Evolutionary conservation across 2,888 invertebrate genomes (phyloP).

Genomic region (Agrotis segetum): DNA sequence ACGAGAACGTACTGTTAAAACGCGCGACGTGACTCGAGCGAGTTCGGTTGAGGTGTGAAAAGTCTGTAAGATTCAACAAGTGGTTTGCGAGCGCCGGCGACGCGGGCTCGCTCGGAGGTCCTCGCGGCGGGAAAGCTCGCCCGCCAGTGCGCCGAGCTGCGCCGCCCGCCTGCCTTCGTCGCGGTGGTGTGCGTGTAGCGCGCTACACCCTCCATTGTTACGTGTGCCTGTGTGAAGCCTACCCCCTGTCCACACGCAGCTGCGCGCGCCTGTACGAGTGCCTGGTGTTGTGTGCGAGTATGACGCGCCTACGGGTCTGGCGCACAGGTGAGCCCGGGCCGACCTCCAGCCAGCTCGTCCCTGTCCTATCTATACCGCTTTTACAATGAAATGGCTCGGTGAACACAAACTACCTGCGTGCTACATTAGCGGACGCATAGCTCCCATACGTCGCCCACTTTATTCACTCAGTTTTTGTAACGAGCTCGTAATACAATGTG

Average conservation of each 20-base stretch:
- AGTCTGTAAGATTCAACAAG: slow-evolving; percentile 87
- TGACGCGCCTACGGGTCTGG: slow-evolving; percentile 87
- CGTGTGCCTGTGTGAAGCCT: slow-evolving; percentile 55
- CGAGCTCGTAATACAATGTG: slow-evolving; percentile 48
- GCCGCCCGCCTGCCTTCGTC: slow-evolving; percentile 66
- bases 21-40: slow-evolving; percentile 78
- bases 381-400: slow-evolving; percentile 85
- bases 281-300: slow-evolving; percentile 70
- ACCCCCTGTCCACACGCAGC: slow-evolving; percentile 55
- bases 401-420: slow-evolving; percentile 84
- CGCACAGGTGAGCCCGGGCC: slow-evolving; percentile 88
- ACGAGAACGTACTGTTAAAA: slow-evolving; percentile 67
- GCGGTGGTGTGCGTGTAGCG: slow-evolving; percentile 69
- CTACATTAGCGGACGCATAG: slow-evolving; percentile 80
- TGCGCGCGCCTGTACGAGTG: slow-evolving; percentile 56
- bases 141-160: slow-evolving; percentile 84
- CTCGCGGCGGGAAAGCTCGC: slow-evolving; percentile 88
- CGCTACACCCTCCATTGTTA: slow-evolving; percentile 69
- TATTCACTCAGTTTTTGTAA: slow-evolving; percentile 65
- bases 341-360: slow-evolving; percentile 82
- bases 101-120: slow-evolving; percentile 77
- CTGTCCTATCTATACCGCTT: slow-evolving; percentile 83
- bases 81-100: slow-evolving; percentile 84
- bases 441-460: slow-evolving; percentile 62
- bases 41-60: slow-evolving; percentile 76